Evolutionary conservation across 2,888 invertebrate species (phyloP).

Genomic region (Acanthosepion lycidas): DNA sequence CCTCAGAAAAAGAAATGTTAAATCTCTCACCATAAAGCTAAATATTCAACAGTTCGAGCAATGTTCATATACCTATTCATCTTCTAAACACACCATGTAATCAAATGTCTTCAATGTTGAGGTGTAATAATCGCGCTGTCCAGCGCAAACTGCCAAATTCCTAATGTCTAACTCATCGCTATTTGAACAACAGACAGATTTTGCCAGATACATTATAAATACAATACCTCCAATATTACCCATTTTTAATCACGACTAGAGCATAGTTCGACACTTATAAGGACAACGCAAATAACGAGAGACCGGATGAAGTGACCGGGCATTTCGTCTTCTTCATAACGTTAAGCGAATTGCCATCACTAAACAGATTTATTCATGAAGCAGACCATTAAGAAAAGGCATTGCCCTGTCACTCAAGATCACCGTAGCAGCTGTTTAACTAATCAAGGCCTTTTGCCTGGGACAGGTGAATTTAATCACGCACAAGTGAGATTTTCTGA

Average conservation of each 20-base stretch:
- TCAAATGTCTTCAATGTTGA: no score
- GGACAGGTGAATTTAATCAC: background rate
- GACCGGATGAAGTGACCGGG: background rate
- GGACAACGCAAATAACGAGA: background rate
- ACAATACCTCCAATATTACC: background rate
- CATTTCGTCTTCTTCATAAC: background rate
- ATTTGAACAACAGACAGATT: background rate
- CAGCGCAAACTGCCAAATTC: no score
- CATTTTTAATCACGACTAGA: background rate
- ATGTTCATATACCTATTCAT: no score
- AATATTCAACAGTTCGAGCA: no score
- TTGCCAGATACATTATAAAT: background rate
- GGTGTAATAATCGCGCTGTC: no score
- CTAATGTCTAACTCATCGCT: no score
- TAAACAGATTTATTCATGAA: background rate
- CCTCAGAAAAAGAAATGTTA: no score
- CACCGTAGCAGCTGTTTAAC: background rate
- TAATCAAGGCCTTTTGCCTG: background rate
- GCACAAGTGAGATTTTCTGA: background rate
- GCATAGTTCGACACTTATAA: background rate
- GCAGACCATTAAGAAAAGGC: background rate
- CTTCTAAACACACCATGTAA: no score
- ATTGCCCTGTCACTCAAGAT: conserved; percentile 7
- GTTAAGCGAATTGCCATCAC: background rate
- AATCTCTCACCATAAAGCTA: no score